phyloP scores from a whole-genome alignment of 2,797 vertebrate genomes.

The Kryptopterus vitreolus region DNA sequence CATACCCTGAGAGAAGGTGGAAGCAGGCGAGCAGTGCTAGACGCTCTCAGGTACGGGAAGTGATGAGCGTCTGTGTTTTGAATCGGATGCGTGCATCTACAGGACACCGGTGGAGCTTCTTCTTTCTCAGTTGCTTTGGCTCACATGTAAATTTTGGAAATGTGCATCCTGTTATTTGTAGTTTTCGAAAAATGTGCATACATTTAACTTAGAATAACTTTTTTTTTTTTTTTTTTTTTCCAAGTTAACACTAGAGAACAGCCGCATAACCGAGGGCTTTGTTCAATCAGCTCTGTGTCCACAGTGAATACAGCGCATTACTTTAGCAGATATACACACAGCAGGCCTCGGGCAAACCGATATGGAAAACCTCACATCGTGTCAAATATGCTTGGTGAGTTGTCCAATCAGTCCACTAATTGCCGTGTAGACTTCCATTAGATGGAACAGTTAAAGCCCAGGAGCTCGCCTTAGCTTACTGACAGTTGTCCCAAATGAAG shows the following conservation, averaged over 20 bases:
- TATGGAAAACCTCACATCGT: not conserved
- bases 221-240: too few relatives aligned
- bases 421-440: not conserved
- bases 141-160: not conserved
- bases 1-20: too few relatives aligned
- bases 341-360: constrained; percentile 9
- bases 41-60: too few relatives aligned
- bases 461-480: not conserved
- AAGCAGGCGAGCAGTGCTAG: too few relatives aligned
- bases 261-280: not conserved
- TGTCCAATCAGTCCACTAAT: constrained; percentile 11
- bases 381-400: constrained; percentile 7
- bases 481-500: not conserved
- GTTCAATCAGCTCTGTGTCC: not conserved
- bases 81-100: too few relatives aligned
- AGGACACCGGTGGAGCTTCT: too few relatives aligned
- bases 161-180: not conserved
- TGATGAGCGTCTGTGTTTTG: too few relatives aligned
- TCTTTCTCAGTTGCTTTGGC: not conserved
- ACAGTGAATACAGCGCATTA: not conserved
- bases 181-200: not conserved
- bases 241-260: not conserved
- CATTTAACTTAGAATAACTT: not conserved
- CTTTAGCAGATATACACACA: not conserved
- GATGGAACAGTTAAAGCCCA: constrained; percentile 6